phyloP scores from a whole-genome alignment of 2,113 vertebrate species.

The Puffinus mauretanicus region DNA sequence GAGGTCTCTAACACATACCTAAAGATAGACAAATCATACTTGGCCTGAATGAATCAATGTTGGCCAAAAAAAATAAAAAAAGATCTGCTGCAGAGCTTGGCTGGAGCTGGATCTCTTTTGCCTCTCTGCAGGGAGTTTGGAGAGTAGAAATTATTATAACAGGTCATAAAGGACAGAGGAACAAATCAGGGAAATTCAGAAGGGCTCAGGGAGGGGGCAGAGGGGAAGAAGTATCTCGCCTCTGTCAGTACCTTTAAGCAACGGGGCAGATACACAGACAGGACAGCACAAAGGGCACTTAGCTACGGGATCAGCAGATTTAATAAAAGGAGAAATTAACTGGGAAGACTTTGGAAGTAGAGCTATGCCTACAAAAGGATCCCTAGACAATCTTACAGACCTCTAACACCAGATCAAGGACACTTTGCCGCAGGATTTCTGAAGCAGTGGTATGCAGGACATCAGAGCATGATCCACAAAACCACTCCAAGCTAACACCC shows the following conservation, averaged over 20 bases:
- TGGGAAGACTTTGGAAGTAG: not conserved
- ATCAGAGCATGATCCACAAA: not conserved
- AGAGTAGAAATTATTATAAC: not conserved
- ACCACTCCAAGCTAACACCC: not conserved
- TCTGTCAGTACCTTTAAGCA: not conserved
- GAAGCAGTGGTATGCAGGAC: not conserved
- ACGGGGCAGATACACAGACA: not conserved
- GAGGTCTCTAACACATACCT: not conserved
- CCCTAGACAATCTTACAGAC: not conserved
- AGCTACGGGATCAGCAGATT: not conserved
- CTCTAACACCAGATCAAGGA: not conserved
- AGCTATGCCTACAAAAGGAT: not conserved
- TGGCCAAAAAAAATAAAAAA: not conserved
- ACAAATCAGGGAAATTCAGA: not conserved
- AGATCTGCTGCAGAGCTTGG: not conserved
- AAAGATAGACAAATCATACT: constrained; percentile 9
- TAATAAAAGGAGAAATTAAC: not conserved
- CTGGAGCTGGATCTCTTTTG: not conserved
- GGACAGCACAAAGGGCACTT: not conserved
- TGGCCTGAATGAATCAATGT: not conserved
- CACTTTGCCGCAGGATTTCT: not conserved
- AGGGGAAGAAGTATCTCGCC: not conserved
- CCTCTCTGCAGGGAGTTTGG: not conserved
- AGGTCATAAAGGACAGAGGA: not conserved
- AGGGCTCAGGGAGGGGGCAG: not conserved